Evolutionary conservation across 2,888 invertebrate species (phyloP).

Genomic region (Prenolepis imparis): DNA sequence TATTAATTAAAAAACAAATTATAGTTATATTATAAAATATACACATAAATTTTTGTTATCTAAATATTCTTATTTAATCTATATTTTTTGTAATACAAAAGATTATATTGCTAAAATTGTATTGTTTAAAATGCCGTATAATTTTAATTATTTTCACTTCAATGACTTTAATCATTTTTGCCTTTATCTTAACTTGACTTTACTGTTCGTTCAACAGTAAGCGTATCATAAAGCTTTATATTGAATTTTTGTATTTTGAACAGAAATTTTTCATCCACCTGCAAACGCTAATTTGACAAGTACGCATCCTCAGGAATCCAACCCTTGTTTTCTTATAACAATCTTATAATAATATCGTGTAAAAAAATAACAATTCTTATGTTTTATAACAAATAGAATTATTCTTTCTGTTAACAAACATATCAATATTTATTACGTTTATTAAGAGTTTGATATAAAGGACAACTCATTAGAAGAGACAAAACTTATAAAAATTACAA

Average conservation of each 20-base stretch:
- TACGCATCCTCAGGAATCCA: background rate
- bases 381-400: background rate
- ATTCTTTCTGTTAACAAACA: too few relatives aligned
- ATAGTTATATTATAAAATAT: background rate
- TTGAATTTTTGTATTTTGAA: constrained; percentile 12
- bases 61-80: background rate
- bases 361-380: constrained; percentile 1
- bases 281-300: constrained; percentile 22
- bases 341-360: background rate
- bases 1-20: background rate
- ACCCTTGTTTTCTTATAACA: background rate
- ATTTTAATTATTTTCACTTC: constrained; percentile 13
- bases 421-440: constrained; percentile 23
- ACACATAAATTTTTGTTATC: background rate
- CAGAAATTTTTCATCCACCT: constrained; percentile 21
- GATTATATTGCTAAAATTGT: constrained; percentile 1
- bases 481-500: background rate
- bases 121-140: background rate
- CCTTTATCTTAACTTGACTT: constrained; percentile 14
- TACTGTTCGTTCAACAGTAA: constrained; percentile 30
- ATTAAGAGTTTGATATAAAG: background rate
- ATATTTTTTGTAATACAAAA: background rate
- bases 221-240: background rate
- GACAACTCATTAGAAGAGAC: background rate
- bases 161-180: constrained; percentile 21